Percentiles rank a stretch among this genome's conserved stretches.
Evolutionary conservation across 2,113 vertebrate species (phyloP).

Genomic region (Heterocephalus glaber): DNA sequence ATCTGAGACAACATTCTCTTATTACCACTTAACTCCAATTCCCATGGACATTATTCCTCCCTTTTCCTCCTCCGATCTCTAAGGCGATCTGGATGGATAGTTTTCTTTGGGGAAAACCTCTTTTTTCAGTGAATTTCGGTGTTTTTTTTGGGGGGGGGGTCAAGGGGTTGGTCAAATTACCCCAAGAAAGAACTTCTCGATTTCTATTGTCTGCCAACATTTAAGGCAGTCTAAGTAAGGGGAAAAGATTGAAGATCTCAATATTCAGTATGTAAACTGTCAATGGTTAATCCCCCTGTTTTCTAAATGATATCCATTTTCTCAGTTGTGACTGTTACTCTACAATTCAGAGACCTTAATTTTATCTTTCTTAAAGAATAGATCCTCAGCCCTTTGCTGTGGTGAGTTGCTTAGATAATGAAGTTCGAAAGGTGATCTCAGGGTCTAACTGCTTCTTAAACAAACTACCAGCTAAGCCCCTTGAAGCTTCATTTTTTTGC

Average conservation of each 20-base stretch:
- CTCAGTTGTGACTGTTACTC: neutral
- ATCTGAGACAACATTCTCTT: neutral
- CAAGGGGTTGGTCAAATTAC: neutral
- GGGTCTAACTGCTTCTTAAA: neutral
- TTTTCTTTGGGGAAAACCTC: neutral
- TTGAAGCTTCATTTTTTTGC: neutral
- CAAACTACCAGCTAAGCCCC: neutral
- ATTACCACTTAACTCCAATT: neutral
- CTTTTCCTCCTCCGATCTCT: neutral
- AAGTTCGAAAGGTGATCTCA: neutral
- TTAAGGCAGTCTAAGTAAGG: neutral
- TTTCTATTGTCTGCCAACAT: neutral
- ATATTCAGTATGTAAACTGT: neutral
- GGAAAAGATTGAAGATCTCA: neutral
- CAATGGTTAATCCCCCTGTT: neutral
- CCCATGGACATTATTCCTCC: neutral
- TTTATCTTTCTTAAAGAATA: slow-evolving; percentile 25
- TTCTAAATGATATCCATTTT: neutral
- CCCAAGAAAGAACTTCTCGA: neutral
- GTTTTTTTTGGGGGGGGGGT: neutral
- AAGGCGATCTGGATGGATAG: neutral
- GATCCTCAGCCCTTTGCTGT: neutral
- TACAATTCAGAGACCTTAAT: neutral
- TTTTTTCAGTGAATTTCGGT: slow-evolving; percentile 20
- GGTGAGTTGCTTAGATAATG: neutral